Evolutionary conservation across 2,113 vertebrate genomes (phyloP), one percentile per base, ranked within the genome.

Genomic region (Engraulis encrasicolus): DNA sequence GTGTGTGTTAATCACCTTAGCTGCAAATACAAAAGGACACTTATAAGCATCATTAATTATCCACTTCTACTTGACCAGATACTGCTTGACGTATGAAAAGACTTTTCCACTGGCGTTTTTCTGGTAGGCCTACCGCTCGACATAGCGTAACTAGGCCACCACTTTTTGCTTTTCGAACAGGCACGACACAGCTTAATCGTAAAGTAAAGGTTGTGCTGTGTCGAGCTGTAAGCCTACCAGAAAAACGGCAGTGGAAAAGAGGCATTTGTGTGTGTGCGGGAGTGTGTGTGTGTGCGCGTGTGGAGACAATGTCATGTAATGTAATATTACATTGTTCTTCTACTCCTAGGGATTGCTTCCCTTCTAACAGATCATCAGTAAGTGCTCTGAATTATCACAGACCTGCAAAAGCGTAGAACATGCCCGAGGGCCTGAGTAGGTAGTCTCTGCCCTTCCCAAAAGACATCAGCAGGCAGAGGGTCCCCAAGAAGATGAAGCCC

Each of bases 381-480:
- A 19, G 27, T 74, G 66, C 31, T 14, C 27, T 31, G 27, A 34
- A 27, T 74, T n/a, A n/a, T n/a, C n/a, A 74, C 34, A 78, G 84
- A 99, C 98, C 98, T 96, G 98, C 95, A 0, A 99, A 99, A 78
- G 95, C 94, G 40, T 97, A 99, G 95, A 99, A 99, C 96, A 99
- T 97, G 87, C 98, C 96, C 0, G 97, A 98, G 0, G 98, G 98
- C 87, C 97, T 95, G 87, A 99, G 95, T 86, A 99, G 92, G 45
- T 99, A 99, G 80, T 99, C 98, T 85, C 93, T 94, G 79, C 96
- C 96, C 90, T 97, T 97, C 88, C 95, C 79, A 38, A 98, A 97
- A 87, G 98, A 97, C 11, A 96, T 93, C 40, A 98, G 91, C 27
- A 96, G 92, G 7, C 96, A 98, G 85, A 97, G 79, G 0, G 95